These are phyloP conservation scores for Actenoides hombroni DNA, from an alignment of 2,113 vertebrate genomes.

Conservation along the genomic window DNA sequence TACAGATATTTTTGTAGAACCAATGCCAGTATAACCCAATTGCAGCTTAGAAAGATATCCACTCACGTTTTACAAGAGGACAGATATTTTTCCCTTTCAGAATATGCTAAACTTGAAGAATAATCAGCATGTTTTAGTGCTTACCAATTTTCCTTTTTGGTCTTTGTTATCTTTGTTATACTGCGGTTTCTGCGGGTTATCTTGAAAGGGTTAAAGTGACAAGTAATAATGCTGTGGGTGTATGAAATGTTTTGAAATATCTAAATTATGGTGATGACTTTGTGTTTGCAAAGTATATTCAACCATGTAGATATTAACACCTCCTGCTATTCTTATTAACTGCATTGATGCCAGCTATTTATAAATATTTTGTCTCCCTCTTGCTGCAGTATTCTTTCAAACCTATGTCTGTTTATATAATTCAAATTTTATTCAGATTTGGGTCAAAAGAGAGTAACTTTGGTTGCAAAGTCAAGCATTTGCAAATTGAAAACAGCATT, in stretches of 20 bases:
- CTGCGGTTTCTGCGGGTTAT: background rate
- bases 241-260: conserved; percentile 25
- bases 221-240: background rate
- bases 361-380: conserved; percentile 16
- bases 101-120: background rate
- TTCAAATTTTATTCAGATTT: conserved; percentile 14
- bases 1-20: background rate
- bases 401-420: background rate
- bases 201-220: background rate
- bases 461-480: background rate
- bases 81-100: background rate
- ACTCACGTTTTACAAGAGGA: background rate
- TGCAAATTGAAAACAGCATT: background rate
- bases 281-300: background rate
- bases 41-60: background rate
- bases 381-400: background rate
- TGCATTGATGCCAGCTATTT: background rate
- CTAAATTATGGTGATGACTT: conserved; percentile 19
- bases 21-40: background rate
- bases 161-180: background rate
- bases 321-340: conserved; percentile 28
- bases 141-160: background rate
- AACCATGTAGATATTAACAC: background rate
- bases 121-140: background rate
- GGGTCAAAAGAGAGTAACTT: background rate